Base-by-base conservation (phyloP, 2,113 vertebrate genomes). In the Dicentrarchus labrax region DNA sequence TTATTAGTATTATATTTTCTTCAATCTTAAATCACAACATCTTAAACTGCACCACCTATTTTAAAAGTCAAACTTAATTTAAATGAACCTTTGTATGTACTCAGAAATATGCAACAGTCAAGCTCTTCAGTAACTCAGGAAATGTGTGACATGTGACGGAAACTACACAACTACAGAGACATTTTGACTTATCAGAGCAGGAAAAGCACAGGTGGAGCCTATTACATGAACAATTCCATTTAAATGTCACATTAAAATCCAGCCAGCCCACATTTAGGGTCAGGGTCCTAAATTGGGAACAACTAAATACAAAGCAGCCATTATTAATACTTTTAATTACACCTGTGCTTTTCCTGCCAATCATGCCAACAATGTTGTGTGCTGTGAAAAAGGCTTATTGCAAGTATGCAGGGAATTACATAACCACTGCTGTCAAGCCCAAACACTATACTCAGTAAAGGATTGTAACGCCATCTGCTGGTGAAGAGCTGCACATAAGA, bases 401-500 rank as follows among this genome's bases (percentile, higher is more conserved):
- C 21, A 56, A 43, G 39, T 62, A 30, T 59, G 30, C 47, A 64
- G 17, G 43, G 11, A 45, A 19, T 51, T 13, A 19, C 5, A 51
- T 11, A 15, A 47, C 45, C 41, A 11, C 41, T 61, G 36, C 4
- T 53, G n/a, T 70, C 38, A 47, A 61, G 45, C 66, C 47, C 0
- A 38, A 56, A 15, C 4, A 22, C 16, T 48, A n/a, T n/a, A 5
- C 39, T 45, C 9, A 0, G 0, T 36, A 39, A 51, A 74, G 66
- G n/a, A 57, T 71, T 82, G 10, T 66, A 72, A 8, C 86, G 60
- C 82, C 87, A 86, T 61, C 90, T 91, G 62, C 76, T 88, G 89
- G 84, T 70, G 22, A 78, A 47, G 11, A 69, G 48, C 60, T 82
- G 77, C 64, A 85, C 30, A 8, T 36, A 59, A 67, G 65, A 54